Conservation (phyloP, 1,140 invertebrate species). For the Megalopta genalis region DNA sequence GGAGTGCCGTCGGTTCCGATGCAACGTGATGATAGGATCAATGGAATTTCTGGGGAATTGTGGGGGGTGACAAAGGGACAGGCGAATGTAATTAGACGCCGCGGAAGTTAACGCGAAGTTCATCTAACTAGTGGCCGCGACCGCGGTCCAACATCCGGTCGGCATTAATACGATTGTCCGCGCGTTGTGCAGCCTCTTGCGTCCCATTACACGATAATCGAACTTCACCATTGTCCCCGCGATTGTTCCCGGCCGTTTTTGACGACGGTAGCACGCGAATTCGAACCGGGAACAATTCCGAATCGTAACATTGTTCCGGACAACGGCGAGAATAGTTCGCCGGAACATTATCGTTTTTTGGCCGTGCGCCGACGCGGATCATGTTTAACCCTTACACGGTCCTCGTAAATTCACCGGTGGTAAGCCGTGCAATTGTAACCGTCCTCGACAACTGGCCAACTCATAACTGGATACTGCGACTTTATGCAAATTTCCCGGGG, state of each 20-base stretch:
- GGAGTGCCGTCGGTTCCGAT: too few species aligned
- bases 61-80: not conserved
- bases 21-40: not conserved
- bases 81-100: constrained; percentile 23
- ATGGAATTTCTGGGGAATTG: constrained; percentile 5
- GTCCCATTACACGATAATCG: not conserved
- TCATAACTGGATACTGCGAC: too few species aligned
- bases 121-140: constrained; percentile 13
- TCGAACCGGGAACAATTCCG: not conserved
- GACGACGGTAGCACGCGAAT: not conserved
- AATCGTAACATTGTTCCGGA: not conserved
- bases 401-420: too few species aligned
- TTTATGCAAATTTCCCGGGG: too few species aligned
- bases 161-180: constrained; percentile 31
- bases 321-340: not conserved
- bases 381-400: too few species aligned
- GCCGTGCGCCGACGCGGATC: too few species aligned
- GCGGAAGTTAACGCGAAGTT: constrained; percentile 29
- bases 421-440: too few species aligned
- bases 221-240: not conserved
- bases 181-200: too few species aligned
- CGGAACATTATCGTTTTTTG: too few species aligned
- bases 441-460: too few species aligned
- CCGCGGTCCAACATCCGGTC: constrained; percentile 27
- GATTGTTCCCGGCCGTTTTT: not conserved